Conservation (phyloP, 2,113 vertebrate species). For the Taxidea taxus region DNA sequence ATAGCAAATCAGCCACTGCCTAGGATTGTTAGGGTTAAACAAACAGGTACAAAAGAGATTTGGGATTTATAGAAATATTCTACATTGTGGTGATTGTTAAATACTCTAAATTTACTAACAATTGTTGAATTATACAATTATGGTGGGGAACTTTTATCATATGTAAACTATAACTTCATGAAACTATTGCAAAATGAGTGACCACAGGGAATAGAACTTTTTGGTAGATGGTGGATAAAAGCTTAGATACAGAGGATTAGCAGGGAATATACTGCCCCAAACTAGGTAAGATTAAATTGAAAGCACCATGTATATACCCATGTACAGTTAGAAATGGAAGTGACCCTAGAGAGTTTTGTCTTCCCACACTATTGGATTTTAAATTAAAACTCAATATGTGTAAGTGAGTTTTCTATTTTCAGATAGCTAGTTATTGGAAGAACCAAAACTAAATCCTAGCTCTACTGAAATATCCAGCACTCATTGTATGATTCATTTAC, state of each 20-base stretch:
- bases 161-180: background rate
- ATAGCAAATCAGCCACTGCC: background rate
- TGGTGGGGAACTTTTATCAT: background rate
- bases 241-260: background rate
- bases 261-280: background rate
- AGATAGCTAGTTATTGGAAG: background rate
- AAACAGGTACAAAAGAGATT: background rate
- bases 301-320: background rate
- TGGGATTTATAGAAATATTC: background rate
- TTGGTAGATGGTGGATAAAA: background rate
- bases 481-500: background rate
- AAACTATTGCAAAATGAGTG: background rate
- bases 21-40: background rate
- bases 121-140: background rate
- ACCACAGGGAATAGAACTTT: background rate
- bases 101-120: background rate
- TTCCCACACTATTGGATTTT: background rate
- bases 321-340: background rate
- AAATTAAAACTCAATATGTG: conserved; percentile 16
- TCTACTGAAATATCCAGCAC: background rate
- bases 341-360: background rate
- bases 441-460: background rate
- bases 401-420: conserved; percentile 33
- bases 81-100: background rate
- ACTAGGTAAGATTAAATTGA: background rate